A percentile compares a stretch with the other conserved stretches of the same genome.
Evolutionary conservation across 1,140 invertebrate species (phyloP).

Genomic region (Anoplophora glabripennis): DNA sequence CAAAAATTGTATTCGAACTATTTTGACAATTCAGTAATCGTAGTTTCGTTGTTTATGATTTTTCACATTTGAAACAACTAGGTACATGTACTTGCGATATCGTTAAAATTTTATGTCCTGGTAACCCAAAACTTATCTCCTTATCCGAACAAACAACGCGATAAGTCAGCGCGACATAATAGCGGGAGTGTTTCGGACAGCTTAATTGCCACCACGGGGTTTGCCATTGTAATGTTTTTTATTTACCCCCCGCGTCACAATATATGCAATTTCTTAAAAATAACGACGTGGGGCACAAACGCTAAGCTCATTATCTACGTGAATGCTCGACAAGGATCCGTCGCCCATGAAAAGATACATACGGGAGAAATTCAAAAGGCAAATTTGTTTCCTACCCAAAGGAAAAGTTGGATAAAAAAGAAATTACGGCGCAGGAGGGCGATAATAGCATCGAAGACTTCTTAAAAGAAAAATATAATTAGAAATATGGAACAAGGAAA

Average conservation of each 20-base stretch:
- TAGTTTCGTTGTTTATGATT: too few relatives aligned
- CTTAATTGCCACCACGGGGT: constrained; percentile 36
- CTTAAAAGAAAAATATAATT: constrained; percentile 45
- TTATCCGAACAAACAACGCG: too few relatives aligned
- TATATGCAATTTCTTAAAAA: constrained; percentile 44
- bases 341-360: constrained; percentile 44
- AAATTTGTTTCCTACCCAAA: constrained; percentile 37
- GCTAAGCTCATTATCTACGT: constrained; percentile 39
- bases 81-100: too few relatives aligned
- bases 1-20: too few relatives aligned
- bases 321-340: constrained; percentile 27
- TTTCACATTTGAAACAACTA: too few relatives aligned
- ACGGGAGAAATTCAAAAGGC: constrained; percentile 45
- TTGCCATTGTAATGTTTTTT: constrained; percentile 32
- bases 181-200: constrained; percentile 40
- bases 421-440: constrained; percentile 39
- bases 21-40: too few relatives aligned
- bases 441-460: constrained; percentile 41
- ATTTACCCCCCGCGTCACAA: constrained; percentile 45
- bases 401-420: constrained; percentile 31
- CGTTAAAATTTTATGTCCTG: too few relatives aligned
- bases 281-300: constrained; percentile 14
- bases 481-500: constrained; percentile 42
- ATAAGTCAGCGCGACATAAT: neutral
- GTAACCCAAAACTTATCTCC: too few relatives aligned